These are phyloP conservation scores for Ophioninae sp. DNA, from an alignment of 2,888 invertebrate genomes.

Conservation along the genomic window DNA sequence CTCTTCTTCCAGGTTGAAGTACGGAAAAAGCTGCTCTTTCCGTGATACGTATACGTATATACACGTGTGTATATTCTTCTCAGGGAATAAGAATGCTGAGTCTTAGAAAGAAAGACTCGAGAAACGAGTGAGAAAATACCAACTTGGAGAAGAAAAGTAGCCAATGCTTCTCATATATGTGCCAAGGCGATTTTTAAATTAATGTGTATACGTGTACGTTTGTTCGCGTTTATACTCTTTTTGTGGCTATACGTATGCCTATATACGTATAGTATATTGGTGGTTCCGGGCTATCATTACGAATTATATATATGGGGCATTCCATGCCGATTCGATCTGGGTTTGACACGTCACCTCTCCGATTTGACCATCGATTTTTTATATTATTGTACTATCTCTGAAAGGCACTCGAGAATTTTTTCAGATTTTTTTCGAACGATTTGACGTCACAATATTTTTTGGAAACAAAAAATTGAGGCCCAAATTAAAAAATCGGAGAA, in stretches of 20 bases:
- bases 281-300: neutral
- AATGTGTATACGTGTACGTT: neutral
- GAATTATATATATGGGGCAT: neutral
- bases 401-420: too few relatives aligned
- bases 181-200: neutral
- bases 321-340: neutral
- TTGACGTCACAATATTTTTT: neutral
- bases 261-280: neutral
- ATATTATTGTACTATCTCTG: too few relatives aligned
- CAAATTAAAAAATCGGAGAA: too few relatives aligned
- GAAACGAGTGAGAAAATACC: conserved; percentile 42
- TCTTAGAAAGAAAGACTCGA: conserved; percentile 24
- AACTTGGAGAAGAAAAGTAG: conserved; percentile 41
- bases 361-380: neutral
- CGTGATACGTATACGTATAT: conserved; percentile 10
- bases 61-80: conserved; percentile 1
- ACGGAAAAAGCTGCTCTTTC: conserved; percentile 54
- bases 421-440: too few relatives aligned
- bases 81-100: conserved; percentile 23
- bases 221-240: neutral
- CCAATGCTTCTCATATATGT: conserved; percentile 37
- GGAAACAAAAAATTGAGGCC: too few relatives aligned
- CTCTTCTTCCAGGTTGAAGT: conserved; percentile 16
- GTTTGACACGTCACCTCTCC: too few relatives aligned
- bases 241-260: neutral